These are phyloP conservation scores for Augiades crinisus DNA, from an alignment of 2,888 invertebrate genomes.

Conservation along the genomic window DNA sequence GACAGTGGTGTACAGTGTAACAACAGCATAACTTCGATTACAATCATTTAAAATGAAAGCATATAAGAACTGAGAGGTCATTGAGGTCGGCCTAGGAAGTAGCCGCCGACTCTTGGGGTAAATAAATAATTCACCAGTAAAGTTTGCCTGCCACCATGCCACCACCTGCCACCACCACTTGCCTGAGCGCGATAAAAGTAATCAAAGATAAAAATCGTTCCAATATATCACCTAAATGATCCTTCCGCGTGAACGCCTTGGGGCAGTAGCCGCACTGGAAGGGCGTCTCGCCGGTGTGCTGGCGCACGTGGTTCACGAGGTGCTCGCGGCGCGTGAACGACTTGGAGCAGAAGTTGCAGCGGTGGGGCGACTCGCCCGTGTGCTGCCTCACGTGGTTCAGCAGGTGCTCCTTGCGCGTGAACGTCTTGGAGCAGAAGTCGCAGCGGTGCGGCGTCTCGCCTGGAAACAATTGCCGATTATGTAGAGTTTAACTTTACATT, in stretches of 20 bases:
- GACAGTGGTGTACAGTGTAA: too few species aligned
- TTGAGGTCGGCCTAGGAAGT: too few species aligned
- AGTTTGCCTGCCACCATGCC: too few species aligned
- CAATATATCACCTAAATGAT: slow-evolving; percentile 82
- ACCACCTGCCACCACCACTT: too few species aligned
- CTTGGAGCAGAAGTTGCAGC: slow-evolving; percentile 93
- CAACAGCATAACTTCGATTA: too few species aligned
- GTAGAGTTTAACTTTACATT: too few species aligned
- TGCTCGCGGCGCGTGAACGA: slow-evolving; percentile 94
- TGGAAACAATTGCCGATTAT: slow-evolving; percentile 35
- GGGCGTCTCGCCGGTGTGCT: slow-evolving; percentile 89
- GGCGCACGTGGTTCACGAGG: slow-evolving; percentile 91
- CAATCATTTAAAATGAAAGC: too few species aligned
- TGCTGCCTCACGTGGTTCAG: slow-evolving; percentile 90
- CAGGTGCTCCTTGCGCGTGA: slow-evolving; percentile 89
- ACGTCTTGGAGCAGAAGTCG: slow-evolving; percentile 90
- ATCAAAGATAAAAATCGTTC: not conserved
- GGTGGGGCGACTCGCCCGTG: slow-evolving; percentile 91
- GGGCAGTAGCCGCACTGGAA: slow-evolving; percentile 92
- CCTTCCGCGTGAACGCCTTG: slow-evolving; percentile 92
- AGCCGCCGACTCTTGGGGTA: too few species aligned
- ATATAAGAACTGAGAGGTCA: too few species aligned
- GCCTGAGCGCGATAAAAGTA: too few species aligned
- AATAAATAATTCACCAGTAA: too few species aligned
- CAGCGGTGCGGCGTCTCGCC: slow-evolving; percentile 90